Conservation (phyloP, 2,888 invertebrate genomes). For the Agrotis ipsilon region DNA sequence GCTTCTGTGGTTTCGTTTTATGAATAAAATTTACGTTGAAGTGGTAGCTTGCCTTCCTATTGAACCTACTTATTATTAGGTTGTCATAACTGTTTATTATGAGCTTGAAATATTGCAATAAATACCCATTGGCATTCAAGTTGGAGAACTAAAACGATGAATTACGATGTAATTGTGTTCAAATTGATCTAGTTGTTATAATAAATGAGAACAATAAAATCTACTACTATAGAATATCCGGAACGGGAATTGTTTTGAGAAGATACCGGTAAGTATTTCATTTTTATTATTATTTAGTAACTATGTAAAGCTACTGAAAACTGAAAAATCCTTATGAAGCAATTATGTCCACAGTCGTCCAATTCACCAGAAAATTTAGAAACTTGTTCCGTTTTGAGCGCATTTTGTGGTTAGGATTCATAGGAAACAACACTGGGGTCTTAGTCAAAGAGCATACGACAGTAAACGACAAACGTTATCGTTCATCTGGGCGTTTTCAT, state of each 20-base stretch:
- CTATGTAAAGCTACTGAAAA: too few relatives aligned
- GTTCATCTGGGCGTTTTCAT: too few relatives aligned
- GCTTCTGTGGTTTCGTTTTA: conserved; percentile 21
- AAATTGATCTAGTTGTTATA: conserved; percentile 15
- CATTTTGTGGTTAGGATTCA: too few relatives aligned
- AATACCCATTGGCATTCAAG: conserved; percentile 35
- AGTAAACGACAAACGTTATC: too few relatives aligned
- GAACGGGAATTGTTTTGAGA: too few relatives aligned
- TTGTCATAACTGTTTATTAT: conserved; percentile 44
- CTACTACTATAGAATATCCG: neutral
- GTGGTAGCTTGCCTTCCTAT: conserved; percentile 19
- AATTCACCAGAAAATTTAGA: too few relatives aligned
- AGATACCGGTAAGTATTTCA: neutral
- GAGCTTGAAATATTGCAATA: conserved; percentile 34
- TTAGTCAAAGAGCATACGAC: too few relatives aligned
- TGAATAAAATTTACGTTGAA: conserved; percentile 41
- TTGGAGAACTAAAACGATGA: conserved; percentile 32
- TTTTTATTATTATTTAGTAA: too few relatives aligned
- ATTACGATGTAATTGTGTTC: conserved; percentile 33
- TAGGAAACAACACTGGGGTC: too few relatives aligned
- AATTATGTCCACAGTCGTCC: too few relatives aligned
- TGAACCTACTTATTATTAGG: conserved; percentile 22
- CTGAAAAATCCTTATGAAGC: too few relatives aligned
- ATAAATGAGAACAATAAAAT: conserved; percentile 33
- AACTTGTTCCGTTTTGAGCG: too few relatives aligned